Base-by-base conservation (phyloP, 1,140 invertebrate genomes). In the Leptopilina boulardi region DNA sequence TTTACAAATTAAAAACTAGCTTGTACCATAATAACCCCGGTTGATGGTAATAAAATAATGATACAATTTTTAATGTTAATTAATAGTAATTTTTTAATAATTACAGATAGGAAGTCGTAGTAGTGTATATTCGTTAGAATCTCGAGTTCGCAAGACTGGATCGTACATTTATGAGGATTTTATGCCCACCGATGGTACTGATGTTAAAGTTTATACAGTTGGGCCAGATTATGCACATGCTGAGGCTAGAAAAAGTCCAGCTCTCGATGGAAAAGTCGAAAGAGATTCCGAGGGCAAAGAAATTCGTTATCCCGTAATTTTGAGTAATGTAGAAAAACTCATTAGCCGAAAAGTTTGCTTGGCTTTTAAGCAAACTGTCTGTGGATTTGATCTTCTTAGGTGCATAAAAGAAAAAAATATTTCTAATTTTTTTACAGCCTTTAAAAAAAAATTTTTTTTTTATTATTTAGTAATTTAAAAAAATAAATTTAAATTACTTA, bases 91-190 rank as follows among this genome's bases (percentile, higher is more conserved):
- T 15, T 79, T 78, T 77, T 66, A 81, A 76, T 78, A n/a, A 70
- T 66, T 51, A 78, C 89, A 99, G 96, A 99, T 99, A 89, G 99
- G 98, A 71, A 99, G 98, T 89, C 93, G 99, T 71, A 99, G 98
- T 89, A 99, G 98, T 90, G 98, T 99, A 51, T 99, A 99, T 90
- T 99, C 98, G 1, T 96, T 97, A 10, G 98, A 99, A 90, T 99
- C 97, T 66, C 93, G 97, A 82, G 97, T 99, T 15, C 93, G 99
- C 34, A 99, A 98, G 91, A 97, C 97, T 19, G 99, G 99, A 18
- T 99, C 98, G 10, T 99, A 98, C 91, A 99, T 99, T 87, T 99
- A 99, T 90, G 99, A 99, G 94, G 99, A 99, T 91, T 99, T 99
- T 90, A 99, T 99, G 98, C 98, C 99, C 1, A 99, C 99, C 23